Evolutionary conservation across 1,140 invertebrate genomes (phyloP), one percentile per base, ranked within the genome.

Genomic region (Mylabris phalerata): DNA sequence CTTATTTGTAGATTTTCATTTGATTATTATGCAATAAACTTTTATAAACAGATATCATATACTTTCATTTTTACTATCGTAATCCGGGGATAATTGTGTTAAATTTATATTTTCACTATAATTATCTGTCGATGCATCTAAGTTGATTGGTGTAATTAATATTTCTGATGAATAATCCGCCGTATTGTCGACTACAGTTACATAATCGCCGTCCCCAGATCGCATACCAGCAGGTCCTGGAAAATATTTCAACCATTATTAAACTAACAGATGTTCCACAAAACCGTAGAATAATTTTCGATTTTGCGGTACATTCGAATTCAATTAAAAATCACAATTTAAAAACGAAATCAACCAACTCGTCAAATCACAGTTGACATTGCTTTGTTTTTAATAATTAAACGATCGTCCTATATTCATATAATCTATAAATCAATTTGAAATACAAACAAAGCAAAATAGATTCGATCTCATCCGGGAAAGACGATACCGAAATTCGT

Each of bases 71-170:
- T 44, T 41, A 32, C 40, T 59, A 47, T 48, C 59, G 24, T 57
- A 24, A 44, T 57, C 47, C 7, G 54, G 44, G 54, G 59, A 50
- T 48, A 57, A 57, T 26, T 63, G 55, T 43, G 25, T 63, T 58
- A 57, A 55, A 43, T 56, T 48, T 46, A 62, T 65, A 51, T 60
- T 57, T 43, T 63, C 63, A 51, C 50, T 59, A 9, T 40, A 58
- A 42, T 54, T 46, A 26, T 63, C 61, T 63, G 43, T 49, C 51
- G 45, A 57, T 50, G 55, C 42, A 59, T 38, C 61, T 63, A 66
- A 50, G 9, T 61, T 66, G 25, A 51, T 64, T 50, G 64, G 64
- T 41, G 64, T 59, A 48, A 66, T 66, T 9, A 66, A 55, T 26
- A 66, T 66, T 64, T 66, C 64, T 51, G 49, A 32, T 6, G 26